These are phyloP conservation scores for Paratrypauchen microcephalus DNA, from an alignment of 2,797 vertebrate genomes.

Conservation along the genomic window DNA sequence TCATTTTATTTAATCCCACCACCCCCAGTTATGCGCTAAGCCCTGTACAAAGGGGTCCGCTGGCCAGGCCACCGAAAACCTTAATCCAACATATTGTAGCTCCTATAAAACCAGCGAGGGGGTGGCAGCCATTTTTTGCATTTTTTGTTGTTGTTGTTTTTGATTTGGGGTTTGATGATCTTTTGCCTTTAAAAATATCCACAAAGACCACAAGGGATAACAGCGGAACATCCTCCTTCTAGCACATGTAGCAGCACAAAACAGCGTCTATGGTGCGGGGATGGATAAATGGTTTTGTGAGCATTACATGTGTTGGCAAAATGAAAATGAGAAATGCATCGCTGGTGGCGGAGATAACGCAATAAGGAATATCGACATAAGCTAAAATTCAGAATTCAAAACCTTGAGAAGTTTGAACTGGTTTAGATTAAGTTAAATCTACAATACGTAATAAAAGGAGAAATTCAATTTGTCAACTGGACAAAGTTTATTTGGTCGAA, in stretches of 20 bases:
- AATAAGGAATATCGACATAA: neutral
- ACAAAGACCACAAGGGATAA: conserved; percentile 73
- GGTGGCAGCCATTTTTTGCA: conserved; percentile 60
- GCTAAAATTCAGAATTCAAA: neutral
- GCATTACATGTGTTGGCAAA: conserved; percentile 62
- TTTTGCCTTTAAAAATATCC: conserved; percentile 79
- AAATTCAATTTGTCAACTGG: too few species aligned
- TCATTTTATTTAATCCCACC: conserved; percentile 99
- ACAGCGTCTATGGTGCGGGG: conserved; percentile 41
- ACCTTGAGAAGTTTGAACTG: neutral
- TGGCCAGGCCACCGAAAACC: conserved; percentile 81
- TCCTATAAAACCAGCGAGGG: conserved; percentile 75
- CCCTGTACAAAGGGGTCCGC: conserved; percentile 92
- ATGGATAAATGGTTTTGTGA: conserved; percentile 69
- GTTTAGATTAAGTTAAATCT: neutral
- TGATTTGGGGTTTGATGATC: conserved; percentile 58
- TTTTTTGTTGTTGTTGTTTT: conserved; percentile 59
- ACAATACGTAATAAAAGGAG: too few species aligned
- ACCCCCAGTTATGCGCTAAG: conserved; percentile 94
- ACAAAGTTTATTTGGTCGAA: too few species aligned
- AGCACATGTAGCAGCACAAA: conserved; percentile 62
- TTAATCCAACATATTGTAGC: conserved; percentile 87
- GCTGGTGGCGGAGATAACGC: conserved; percentile 67
- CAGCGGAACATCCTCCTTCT: conserved; percentile 65
- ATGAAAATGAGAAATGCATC: conserved; percentile 64